Percentiles rank a stretch among this genome's conserved stretches.
phyloP scores from a whole-genome alignment of 2,113 vertebrate species.

The Balaeniceps rex region DNA sequence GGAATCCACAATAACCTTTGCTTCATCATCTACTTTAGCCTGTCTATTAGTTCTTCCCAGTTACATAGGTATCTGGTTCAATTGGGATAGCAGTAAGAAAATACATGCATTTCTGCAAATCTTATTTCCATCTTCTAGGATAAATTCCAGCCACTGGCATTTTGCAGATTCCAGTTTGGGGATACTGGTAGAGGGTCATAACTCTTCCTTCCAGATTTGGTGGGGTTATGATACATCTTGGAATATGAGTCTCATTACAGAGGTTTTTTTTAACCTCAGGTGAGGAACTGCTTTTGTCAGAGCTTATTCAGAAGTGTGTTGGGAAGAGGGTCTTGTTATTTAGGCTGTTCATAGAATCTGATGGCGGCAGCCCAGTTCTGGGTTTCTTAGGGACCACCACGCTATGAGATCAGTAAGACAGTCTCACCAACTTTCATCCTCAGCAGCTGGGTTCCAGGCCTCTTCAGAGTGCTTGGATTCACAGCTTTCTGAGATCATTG shows the following conservation, averaged over 20 bases:
- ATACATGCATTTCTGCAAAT: neutral
- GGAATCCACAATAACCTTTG: neutral
- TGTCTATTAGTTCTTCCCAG: neutral
- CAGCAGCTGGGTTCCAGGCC: neutral
- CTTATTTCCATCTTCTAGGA: neutral
- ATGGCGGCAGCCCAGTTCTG: neutral
- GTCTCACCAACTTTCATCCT: neutral
- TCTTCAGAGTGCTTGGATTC: neutral
- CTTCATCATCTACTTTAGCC: neutral
- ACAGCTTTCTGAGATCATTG: neutral
- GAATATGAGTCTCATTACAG: neutral
- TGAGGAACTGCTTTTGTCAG: neutral
- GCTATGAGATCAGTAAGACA: neutral
- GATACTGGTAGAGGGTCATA: neutral
- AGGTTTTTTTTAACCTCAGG: neutral
- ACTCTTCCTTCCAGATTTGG: neutral
- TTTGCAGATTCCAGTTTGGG: neutral
- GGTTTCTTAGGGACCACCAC: neutral
- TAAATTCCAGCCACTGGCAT: neutral
- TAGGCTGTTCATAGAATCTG: neutral
- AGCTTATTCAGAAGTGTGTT: neutral
- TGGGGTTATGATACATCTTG: neutral
- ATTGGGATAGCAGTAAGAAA: neutral
- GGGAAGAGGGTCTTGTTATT: neutral
- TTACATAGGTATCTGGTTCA: neutral